phyloP scores from a whole-genome alignment of 2,797 vertebrate genomes.

The Alfaro cultratus region DNA sequence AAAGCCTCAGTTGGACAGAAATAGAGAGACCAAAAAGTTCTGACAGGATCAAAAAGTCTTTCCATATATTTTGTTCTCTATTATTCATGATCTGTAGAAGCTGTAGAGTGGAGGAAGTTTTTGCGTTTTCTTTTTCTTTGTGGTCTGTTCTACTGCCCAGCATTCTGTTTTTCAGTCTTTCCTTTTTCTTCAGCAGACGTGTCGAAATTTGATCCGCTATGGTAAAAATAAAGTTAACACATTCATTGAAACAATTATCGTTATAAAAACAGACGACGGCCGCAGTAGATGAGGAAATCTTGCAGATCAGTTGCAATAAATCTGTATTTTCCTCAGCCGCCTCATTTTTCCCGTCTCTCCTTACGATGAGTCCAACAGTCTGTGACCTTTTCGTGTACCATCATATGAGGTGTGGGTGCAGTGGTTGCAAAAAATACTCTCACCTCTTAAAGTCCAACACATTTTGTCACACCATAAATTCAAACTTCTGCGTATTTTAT shows the following conservation, averaged over 20 bases:
- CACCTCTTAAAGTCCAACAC: background rate
- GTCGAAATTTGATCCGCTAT: background rate
- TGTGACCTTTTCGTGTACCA: background rate
- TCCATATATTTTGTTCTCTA: slow-evolving; percentile 42
- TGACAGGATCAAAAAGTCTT: slow-evolving; percentile 34
- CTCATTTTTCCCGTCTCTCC: background rate
- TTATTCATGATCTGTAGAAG: slow-evolving; percentile 64
- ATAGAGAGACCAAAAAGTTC: slow-evolving; percentile 11
- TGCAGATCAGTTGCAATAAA: background rate
- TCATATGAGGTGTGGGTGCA: background rate
- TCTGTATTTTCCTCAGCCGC: background rate
- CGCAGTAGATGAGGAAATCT: background rate
- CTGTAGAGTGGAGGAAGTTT: slow-evolving; percentile 34
- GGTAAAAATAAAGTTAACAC: background rate
- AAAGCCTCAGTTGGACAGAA: background rate
- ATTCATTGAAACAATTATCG: background rate
- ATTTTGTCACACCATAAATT: background rate
- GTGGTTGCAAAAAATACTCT: background rate
- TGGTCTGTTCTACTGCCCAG: too few species aligned
- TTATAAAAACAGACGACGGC: background rate
- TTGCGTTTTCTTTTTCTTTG: slow-evolving; percentile 23
- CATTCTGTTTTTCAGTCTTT: background rate
- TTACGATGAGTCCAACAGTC: background rate
- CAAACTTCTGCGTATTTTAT: background rate
- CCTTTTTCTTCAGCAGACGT: background rate